A percentile compares a stretch with the other conserved stretches of the same genome.
These are phyloP conservation scores for Cynopterus sphinx DNA, from an alignment of 2,797 vertebrate genomes.

Conservation along the genomic window DNA sequence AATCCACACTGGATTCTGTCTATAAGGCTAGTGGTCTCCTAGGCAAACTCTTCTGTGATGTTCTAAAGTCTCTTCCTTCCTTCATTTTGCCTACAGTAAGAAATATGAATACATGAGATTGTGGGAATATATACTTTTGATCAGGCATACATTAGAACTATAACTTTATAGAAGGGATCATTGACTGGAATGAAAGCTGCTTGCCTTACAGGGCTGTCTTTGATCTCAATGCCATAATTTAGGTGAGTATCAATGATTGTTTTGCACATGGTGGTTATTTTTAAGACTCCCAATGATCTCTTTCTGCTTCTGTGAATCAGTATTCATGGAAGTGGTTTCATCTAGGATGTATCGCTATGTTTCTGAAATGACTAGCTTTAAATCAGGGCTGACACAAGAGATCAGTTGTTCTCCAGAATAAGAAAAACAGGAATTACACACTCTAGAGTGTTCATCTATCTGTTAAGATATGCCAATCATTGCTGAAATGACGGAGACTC, in stretches of 20 bases:
- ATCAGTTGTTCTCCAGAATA: background rate
- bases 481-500: background rate
- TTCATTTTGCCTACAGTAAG: background rate
- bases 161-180: background rate
- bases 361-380: conserved; percentile 6
- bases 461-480: background rate
- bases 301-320: background rate
- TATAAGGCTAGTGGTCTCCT: background rate
- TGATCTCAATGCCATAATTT: background rate
- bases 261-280: background rate
- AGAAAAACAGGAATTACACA: background rate
- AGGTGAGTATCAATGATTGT: background rate
- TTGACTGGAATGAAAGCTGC: background rate
- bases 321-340: background rate
- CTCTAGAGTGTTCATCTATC: background rate
- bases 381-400: background rate
- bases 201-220: background rate
- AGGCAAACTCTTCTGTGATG: background rate
- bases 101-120: background rate
- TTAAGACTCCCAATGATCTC: background rate
- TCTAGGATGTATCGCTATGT: background rate
- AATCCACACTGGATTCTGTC: background rate
- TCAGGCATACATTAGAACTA: background rate
- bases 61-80: background rate
- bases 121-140: background rate